phyloP scores from a whole-genome alignment of 2,888 invertebrate species.

The Enoplolaimus lenunculus region DNA sequence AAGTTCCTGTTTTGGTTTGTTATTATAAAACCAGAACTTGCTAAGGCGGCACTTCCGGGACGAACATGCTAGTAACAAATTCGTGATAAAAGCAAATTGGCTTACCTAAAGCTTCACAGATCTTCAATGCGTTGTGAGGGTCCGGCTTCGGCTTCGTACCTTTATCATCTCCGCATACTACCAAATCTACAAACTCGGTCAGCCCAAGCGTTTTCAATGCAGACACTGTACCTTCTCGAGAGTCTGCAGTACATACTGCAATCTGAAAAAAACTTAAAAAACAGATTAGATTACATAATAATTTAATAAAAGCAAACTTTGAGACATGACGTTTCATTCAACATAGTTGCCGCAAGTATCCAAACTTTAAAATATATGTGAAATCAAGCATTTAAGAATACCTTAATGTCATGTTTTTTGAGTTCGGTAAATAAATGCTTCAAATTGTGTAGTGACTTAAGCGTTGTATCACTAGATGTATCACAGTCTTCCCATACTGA shows the following conservation, averaged over 20 bases:
- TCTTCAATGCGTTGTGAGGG: slow-evolving; percentile 41
- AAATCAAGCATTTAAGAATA: too few species aligned
- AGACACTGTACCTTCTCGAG: slow-evolving; percentile 30
- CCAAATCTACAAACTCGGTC: slow-evolving; percentile 35
- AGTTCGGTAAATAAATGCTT: slow-evolving; percentile 41
- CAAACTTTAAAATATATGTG: too few species aligned
- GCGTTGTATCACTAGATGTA: slow-evolving; percentile 29
- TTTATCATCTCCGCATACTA: slow-evolving; percentile 45
- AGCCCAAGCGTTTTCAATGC: slow-evolving; percentile 16
- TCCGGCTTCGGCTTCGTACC: slow-evolving; percentile 43
- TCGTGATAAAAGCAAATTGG: too few species aligned
- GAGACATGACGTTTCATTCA: too few species aligned
- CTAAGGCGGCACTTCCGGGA: too few species aligned
- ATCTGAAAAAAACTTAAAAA: too few species aligned
- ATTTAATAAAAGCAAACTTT: too few species aligned
- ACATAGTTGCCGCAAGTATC: too few species aligned
- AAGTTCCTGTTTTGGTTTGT: too few species aligned
- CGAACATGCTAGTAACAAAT: too few species aligned
- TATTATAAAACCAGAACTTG: too few species aligned
- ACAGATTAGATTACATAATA: too few species aligned
- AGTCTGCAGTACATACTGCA: slow-evolving; percentile 45
- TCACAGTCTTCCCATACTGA: slow-evolving; percentile 37
- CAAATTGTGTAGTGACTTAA: slow-evolving; percentile 42
- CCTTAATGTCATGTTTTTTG: slow-evolving; percentile 41
- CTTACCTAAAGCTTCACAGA: not conserved